A percentile compares a stretch with the other conserved stretches of the same genome.
phyloP scores from a whole-genome alignment of 2,888 invertebrate genomes.

The Oxytorus armatus region DNA sequence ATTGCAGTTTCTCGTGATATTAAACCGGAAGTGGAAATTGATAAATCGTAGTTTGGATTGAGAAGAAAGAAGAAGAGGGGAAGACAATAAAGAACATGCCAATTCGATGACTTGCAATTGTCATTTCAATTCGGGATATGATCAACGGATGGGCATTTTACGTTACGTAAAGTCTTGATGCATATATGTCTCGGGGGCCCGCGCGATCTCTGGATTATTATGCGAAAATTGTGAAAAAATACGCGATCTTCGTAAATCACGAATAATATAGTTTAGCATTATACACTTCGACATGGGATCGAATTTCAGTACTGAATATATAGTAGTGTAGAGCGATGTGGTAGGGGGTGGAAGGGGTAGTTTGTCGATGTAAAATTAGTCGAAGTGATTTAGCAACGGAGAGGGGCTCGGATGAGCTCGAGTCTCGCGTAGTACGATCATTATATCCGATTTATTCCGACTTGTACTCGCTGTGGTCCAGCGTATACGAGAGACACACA shows the following conservation, averaged over 20 bases:
- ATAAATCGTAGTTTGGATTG: too few species aligned
- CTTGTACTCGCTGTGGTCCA: constrained; percentile 19
- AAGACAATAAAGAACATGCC: not conserved
- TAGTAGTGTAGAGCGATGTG: too few species aligned
- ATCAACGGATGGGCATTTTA: constrained; percentile 24
- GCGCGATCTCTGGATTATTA: too few species aligned
- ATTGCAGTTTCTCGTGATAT: too few species aligned
- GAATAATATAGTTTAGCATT: too few species aligned
- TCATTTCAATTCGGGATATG: constrained; percentile 33
- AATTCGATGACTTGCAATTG: constrained; percentile 56
- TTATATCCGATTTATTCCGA: constrained; percentile 59
- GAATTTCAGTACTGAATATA: too few species aligned
- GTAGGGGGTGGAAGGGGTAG: not conserved
- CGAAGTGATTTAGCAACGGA: not conserved
- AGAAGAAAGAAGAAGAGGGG: too few species aligned
- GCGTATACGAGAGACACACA: not conserved
- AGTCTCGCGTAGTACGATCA: constrained; percentile 28
- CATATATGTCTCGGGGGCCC: too few species aligned
- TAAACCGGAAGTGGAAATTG: too few species aligned
- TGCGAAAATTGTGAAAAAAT: too few species aligned
- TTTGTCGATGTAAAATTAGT: constrained; percentile 31
- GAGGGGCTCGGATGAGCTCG: constrained; percentile 2
- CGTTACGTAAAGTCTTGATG: constrained; percentile 52
- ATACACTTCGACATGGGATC: too few species aligned
- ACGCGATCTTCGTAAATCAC: too few species aligned